A percentile compares a stretch with the other conserved stretches of the same genome.
These are phyloP conservation scores for Promerops cafer DNA, from an alignment of 2,113 vertebrate species.

Conservation along the genomic window DNA sequence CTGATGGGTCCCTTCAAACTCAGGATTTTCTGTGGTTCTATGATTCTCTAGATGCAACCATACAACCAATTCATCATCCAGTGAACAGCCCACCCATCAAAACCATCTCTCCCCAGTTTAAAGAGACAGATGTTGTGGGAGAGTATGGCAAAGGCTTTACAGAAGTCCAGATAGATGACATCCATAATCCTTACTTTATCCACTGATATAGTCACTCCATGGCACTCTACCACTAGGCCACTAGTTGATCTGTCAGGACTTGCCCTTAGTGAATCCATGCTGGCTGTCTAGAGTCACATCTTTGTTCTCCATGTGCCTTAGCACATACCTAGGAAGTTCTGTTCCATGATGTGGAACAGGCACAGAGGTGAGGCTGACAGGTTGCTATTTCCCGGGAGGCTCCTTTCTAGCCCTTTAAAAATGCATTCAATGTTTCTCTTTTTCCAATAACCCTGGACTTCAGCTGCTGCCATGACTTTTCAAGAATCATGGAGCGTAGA, in stretches of 20 bases:
- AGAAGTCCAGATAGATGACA: background rate
- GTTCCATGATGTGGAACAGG: background rate
- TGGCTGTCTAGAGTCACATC: background rate
- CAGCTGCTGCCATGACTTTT: background rate
- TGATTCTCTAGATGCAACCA: background rate
- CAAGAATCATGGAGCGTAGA: background rate
- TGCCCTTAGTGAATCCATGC: background rate
- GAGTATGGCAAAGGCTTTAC: background rate
- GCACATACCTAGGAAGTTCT: background rate
- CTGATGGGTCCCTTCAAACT: background rate
- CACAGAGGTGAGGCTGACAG: background rate
- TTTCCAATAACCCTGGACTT: background rate
- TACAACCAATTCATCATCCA: background rate
- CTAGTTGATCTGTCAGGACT: background rate
- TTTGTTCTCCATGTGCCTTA: background rate
- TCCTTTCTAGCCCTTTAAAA: background rate
- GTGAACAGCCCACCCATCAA: background rate
- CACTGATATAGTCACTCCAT: background rate
- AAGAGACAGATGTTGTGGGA: background rate
- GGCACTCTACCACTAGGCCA: background rate
- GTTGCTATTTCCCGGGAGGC: fast-evolving
- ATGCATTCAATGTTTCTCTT: background rate
- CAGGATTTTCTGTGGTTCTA: background rate
- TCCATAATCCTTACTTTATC: background rate
- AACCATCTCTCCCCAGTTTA: background rate